Base-by-base conservation (phyloP, 2,797 vertebrate genomes). In the Sebastes diaconus region DNA sequence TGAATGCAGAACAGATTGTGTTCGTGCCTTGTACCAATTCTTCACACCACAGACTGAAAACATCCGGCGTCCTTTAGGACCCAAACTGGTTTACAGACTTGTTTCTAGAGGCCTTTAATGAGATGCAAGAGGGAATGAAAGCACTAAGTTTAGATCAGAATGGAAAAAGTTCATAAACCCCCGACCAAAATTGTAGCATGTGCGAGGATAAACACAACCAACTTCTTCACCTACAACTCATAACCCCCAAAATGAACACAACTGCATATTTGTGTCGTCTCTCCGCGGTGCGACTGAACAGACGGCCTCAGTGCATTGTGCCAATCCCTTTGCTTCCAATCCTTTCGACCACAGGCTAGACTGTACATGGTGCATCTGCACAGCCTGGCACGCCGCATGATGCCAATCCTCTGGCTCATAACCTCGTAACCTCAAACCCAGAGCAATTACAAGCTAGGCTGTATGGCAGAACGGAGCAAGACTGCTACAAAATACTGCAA, bases 291-390 rank as follows among this genome's bases (percentile, higher is more conserved):
- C 55, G 25, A 50, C 30, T 6, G 69, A 88, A 73, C 75, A 80
- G 77, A 72, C 18, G 18, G 34, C 83, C 39, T 83, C 50, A 3
- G 82, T n/a, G 32, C 64, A 68, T 61, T 30, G 50, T 58, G 73
- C 86, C 84, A 84, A 78, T 88, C 80, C 73, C 57, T 85, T 84
- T 67, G 74, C 78, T 81, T 89, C 83, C 84, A 88, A 60, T 85
- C 80, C 70, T 77, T 85, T 46, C 24, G 85, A 88, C 89, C 90
- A 84, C 88, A 93, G 89, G 85, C 84, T 84, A 90, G 85, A 92
- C 89, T 76, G 79, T 68, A 57, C 84, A 85, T 30, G 72, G 79
- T 86, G 73, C 82, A 89, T 88, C 86, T 88, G 86, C 85, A 57
- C 79, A 87, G 89, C 79, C 77, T 81, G 88, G 74, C 87, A 89